Evolutionary conservation across 2,888 invertebrate species (phyloP).

Genomic region (Himalopsyche anomala): DNA sequence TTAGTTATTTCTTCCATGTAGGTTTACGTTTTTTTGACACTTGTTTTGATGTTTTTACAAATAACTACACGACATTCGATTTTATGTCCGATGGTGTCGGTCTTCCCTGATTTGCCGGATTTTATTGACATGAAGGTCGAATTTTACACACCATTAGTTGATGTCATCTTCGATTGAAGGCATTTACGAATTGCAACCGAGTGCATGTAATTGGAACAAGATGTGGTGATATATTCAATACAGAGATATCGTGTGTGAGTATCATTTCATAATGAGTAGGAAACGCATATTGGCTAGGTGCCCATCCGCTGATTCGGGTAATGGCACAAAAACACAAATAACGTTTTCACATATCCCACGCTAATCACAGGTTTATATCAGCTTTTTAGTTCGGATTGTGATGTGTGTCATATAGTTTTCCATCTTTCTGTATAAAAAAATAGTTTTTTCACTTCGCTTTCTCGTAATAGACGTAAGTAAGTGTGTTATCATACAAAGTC

Average conservation of each 20-base stretch:
- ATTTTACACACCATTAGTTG: conserved; percentile 59
- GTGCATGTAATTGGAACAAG: conserved; percentile 48
- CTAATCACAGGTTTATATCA: conserved; percentile 52
- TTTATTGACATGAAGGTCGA: conserved; percentile 64
- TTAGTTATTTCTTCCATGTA: conserved; percentile 40
- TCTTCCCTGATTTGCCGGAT: conserved; percentile 60
- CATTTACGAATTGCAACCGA: conserved; percentile 51
- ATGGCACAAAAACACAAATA: conserved; percentile 63
- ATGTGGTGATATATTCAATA: conserved; percentile 56
- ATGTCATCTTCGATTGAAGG: conserved; percentile 60
- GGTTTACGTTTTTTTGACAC: conserved; percentile 46
- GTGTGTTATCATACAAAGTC: conserved; percentile 33
- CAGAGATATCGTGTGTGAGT: conserved; percentile 59
- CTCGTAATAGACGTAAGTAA: conserved; percentile 10
- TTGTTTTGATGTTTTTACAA: conserved; percentile 47
- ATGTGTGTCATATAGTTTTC: conserved; percentile 41
- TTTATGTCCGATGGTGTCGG: conserved; percentile 57
- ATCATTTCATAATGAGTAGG: conserved; percentile 55
- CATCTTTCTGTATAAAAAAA: conserved; percentile 1
- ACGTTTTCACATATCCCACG: conserved; percentile 61
- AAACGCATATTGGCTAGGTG: conserved; percentile 61
- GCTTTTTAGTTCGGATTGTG: conserved; percentile 38
- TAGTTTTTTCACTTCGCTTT: conserved; percentile 2
- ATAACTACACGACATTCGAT: not conserved
- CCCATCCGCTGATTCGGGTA: conserved; percentile 61